Percentiles rank a stretch among this genome's conserved stretches.
Conservation (phyloP, 2,797 vertebrate species). For the Anolis apletophallus region DNA sequence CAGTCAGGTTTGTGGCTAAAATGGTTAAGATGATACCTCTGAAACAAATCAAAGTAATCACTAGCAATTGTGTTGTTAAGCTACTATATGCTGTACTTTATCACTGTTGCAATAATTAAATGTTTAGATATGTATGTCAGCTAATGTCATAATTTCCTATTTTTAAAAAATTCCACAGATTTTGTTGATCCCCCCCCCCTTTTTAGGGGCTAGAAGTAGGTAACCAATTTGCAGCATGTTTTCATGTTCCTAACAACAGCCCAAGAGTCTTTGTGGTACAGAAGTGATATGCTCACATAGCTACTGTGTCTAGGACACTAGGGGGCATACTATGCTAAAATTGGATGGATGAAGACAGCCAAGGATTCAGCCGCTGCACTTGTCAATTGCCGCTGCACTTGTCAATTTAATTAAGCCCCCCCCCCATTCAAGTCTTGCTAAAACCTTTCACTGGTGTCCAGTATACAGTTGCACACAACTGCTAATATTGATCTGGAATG, state of each 20-base stretch:
- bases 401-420: neutral
- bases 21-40: neutral
- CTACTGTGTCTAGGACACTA: neutral
- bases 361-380: neutral
- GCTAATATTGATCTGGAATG: neutral
- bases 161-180: neutral
- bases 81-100: neutral
- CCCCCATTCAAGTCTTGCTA: neutral
- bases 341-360: neutral
- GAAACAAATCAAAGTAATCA: neutral
- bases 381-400: neutral
- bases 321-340: conserved; percentile 8
- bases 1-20: neutral
- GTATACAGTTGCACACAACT: neutral
- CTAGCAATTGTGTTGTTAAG: neutral
- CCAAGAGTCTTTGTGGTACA: neutral
- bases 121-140: neutral
- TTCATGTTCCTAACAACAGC: neutral
- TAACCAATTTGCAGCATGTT: neutral
- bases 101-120: neutral
- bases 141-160: neutral
- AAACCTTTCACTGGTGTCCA: neutral
- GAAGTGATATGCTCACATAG: neutral
- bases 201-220: neutral
- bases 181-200: neutral